Conservation (phyloP, 2,888 invertebrate genomes). For the Yponomeuta cagnagella region DNA sequence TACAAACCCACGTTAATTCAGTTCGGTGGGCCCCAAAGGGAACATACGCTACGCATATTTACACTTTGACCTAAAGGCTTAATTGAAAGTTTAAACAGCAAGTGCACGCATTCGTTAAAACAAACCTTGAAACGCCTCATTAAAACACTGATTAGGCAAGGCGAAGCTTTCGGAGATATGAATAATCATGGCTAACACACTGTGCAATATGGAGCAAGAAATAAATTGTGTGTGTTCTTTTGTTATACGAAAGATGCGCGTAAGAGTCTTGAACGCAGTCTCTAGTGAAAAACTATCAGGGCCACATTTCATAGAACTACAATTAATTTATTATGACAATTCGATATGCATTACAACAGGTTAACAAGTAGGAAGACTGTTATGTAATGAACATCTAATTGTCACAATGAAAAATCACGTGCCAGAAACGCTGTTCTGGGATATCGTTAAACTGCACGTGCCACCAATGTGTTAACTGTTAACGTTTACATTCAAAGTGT, state of each 20-base stretch:
- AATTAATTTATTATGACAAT: no score
- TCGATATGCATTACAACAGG: no score
- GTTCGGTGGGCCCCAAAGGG: neutral
- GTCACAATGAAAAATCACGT: no score
- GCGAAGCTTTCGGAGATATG: neutral
- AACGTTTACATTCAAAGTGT: no score
- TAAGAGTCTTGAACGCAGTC: neutral
- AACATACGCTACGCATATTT: neutral
- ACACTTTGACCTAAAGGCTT: neutral
- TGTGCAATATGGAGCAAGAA: neutral
- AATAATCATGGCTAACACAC: neutral
- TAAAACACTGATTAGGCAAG: neutral
- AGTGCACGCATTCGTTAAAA: constrained; percentile 1
- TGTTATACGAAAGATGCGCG: neutral
- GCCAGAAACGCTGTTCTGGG: no score
- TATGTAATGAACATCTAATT: neutral
- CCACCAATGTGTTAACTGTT: no score
- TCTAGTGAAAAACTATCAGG: no score
- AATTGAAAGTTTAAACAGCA: constrained; percentile 2
- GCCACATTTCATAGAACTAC: no score
- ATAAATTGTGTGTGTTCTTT: neutral
- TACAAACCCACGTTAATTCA: neutral
- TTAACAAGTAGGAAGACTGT: neutral
- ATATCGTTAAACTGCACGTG: no score
- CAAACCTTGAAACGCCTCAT: neutral